phyloP scores from a whole-genome alignment of 2,797 vertebrate genomes.

The Arremon brunneinucha region DNA sequence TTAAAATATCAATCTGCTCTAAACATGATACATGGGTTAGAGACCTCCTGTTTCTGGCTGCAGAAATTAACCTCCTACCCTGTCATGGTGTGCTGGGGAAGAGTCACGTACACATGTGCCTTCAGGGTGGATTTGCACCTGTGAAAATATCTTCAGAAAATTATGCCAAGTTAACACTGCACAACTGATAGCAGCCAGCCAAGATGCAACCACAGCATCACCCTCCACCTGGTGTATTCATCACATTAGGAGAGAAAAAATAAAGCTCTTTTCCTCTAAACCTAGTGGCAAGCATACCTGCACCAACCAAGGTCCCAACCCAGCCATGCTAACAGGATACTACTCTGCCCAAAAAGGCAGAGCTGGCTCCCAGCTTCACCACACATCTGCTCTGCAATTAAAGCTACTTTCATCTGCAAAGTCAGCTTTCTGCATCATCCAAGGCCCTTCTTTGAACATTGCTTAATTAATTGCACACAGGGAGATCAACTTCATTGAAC shows the following conservation, averaged over 20 bases:
- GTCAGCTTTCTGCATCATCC: not conserved
- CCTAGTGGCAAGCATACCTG: not conserved
- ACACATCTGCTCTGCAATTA: not conserved
- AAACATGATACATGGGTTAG: not conserved
- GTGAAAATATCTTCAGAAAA: not conserved
- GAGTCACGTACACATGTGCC: not conserved
- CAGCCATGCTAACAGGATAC: not conserved
- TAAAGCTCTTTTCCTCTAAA: not conserved
- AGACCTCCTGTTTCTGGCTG: not conserved
- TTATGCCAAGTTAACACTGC: not conserved
- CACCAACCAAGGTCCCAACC: not conserved
- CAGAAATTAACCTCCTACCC: not conserved
- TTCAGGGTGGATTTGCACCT: not conserved
- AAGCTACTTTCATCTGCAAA: not conserved
- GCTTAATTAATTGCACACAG: not conserved
- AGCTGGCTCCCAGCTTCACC: not conserved
- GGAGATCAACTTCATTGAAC: not conserved
- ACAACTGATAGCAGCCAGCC: not conserved
- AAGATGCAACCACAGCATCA: not conserved
- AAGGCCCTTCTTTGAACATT: not conserved
- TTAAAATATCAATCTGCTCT: not conserved
- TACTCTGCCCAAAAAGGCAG: not conserved
- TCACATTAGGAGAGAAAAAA: not conserved
- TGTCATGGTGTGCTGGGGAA: not conserved
- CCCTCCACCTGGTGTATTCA: not conserved